Base-by-base conservation (phyloP, 2,888 invertebrate genomes). In the Cabera pusaria region DNA sequence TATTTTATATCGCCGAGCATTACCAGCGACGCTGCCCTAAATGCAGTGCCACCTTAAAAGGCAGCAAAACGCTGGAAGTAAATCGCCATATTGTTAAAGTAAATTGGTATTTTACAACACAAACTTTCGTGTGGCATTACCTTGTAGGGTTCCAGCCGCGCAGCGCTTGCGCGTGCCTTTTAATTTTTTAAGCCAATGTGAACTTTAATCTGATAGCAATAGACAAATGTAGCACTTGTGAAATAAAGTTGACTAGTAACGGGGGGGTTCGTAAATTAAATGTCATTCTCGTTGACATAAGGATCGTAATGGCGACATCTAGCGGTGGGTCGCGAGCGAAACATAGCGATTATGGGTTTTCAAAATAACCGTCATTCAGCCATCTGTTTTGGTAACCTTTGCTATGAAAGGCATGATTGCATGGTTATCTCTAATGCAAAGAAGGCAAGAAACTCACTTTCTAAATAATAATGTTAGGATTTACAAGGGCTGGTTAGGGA, bases 81-180 rank as follows among this genome's bases (percentile, higher is more conserved):
- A 84, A 83, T 71, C 73, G 78, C 75, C 60, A 78, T 84, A 84
- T 82, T 85, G 84, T 84, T 83, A 78, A 78, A 78, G 70, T 77
- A 83, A 84, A 85, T 84, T 80, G 84, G 72, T 83, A 78, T 85
- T 81, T 79, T 79, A 84, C 81, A 72, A 81, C 79, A 74, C 72
- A 75, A 72, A 71, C 59, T 74, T 71, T 75, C 74, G 75, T 75
- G 72, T 72, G 70, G 63, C 70, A 54, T 72, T 66, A 52, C 79
- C 76, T 68, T 77, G 72, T 46, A 42, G 34, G 38, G 39, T 39
- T 34, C 27, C 26, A 19, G 29, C 16, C 19, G 34, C 6, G 31
- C 11, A 35, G 32, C 26, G 23, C 33, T 19, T 29, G 24, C 51
- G 12, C 16, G 10, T n/a, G 12, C 5, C 17, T 11, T 6, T 5